Percentiles rank a stretch among this genome's conserved stretches.
Conservation (phyloP, 1,140 invertebrate genomes). For the Colletes latitarsis region DNA sequence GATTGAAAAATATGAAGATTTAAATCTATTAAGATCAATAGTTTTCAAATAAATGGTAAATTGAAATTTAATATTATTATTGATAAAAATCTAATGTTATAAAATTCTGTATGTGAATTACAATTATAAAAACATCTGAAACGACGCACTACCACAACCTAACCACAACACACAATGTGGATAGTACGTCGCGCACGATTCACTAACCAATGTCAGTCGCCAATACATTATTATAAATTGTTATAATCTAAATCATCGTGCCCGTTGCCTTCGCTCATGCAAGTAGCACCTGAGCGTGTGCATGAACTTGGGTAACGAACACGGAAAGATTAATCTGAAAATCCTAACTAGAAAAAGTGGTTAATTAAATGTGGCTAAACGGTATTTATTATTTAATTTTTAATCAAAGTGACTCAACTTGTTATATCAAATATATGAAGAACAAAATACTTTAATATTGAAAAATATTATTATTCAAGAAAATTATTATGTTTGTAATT, state of each 20-base stretch:
- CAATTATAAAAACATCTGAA: not conserved
- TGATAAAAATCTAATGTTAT: no score
- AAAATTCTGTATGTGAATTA: no score
- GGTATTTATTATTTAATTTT: not conserved
- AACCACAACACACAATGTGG: not conserved
- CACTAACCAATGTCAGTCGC: not conserved
- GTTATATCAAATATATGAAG: not conserved
- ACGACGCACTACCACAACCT: not conserved
- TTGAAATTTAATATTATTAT: no score
- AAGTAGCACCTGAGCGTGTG: not conserved
- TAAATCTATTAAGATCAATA: no score
- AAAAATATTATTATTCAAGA: not conserved
- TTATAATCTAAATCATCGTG: not conserved
- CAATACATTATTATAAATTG: not conserved
- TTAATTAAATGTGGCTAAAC: not conserved
- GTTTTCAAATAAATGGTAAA: no score
- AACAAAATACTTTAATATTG: not conserved
- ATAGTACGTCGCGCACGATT: not conserved
- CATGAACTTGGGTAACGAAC: no score
- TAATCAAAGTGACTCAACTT: not conserved
- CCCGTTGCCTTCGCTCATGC: not conserved
- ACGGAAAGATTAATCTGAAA: not conserved
- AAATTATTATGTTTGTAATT: not conserved
- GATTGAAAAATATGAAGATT: no score
- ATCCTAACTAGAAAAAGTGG: not conserved